Evolutionary conservation across 2,797 vertebrate genomes (phyloP).

Genomic region (Silurus aristotelis): DNA sequence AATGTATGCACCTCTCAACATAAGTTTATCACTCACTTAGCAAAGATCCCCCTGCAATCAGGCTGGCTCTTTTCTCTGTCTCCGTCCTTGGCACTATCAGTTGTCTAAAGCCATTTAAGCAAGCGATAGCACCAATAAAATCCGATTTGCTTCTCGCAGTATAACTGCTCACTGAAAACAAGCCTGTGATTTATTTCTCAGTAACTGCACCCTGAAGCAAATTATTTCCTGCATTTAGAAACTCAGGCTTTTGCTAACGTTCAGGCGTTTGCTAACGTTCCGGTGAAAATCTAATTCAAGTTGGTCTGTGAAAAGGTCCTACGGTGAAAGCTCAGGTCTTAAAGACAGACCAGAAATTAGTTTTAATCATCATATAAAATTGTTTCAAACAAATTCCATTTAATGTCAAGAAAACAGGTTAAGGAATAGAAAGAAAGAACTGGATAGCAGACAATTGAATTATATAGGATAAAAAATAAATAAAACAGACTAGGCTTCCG

Average conservation of each 20-base stretch:
- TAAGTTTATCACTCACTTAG: background rate
- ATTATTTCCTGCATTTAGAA: background rate
- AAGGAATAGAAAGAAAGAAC: background rate
- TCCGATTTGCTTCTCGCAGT: slow-evolving; percentile 36
- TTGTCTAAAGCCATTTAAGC: slow-evolving; percentile 17
- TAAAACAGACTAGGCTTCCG: background rate
- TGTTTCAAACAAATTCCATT: background rate
- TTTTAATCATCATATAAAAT: background rate
- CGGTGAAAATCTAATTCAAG: background rate
- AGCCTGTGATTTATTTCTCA: slow-evolving; percentile 1
- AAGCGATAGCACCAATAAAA: slow-evolving; percentile 27
- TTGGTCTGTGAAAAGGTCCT: background rate
- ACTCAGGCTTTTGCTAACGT: too few relatives aligned
- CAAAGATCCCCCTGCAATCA: background rate
- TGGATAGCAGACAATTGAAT: background rate
- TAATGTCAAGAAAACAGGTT: background rate
- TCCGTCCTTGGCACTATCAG: slow-evolving; percentile 5
- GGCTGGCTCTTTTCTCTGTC: background rate
- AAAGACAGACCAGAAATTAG: background rate
- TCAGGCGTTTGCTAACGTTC: background rate
- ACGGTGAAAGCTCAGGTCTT: too few relatives aligned
- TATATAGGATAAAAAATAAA: background rate
- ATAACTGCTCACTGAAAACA: slow-evolving; percentile 1
- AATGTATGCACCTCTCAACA: background rate
- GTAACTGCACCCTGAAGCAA: background rate